These are phyloP conservation scores for Plagodis dolabraria DNA, from an alignment of 2,888 invertebrate genomes.

Conservation along the genomic window DNA sequence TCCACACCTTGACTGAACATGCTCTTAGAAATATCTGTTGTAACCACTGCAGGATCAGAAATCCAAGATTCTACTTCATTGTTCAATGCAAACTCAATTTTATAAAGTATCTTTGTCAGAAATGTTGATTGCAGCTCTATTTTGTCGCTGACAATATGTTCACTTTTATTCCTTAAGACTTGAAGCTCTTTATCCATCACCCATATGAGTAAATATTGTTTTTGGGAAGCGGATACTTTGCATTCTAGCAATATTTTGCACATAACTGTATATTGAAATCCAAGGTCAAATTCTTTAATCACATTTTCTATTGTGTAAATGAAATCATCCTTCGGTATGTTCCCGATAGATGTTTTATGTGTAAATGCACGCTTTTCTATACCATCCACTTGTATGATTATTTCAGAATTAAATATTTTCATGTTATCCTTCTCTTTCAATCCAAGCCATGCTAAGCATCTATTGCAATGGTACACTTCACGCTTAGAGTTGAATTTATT, in stretches of 20 bases:
- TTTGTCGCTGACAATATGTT: conserved; percentile 54
- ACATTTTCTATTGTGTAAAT: conserved; percentile 79
- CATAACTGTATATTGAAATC: conserved; percentile 78
- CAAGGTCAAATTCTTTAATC: conserved; percentile 77
- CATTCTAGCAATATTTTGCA: conserved; percentile 84
- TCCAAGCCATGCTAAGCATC: conserved; percentile 86
- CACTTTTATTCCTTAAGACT: conserved; percentile 66
- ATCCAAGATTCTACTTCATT: conserved; percentile 81
- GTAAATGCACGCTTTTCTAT: conserved; percentile 55
- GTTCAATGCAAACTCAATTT: conserved; percentile 71
- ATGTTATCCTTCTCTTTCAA: conserved; percentile 70
- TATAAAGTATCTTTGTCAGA: conserved; percentile 85
- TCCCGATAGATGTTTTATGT: conserved; percentile 49
- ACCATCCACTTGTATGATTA: conserved; percentile 65
- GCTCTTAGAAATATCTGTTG: conserved; percentile 82
- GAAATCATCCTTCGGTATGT: conserved; percentile 77
- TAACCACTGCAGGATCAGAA: conserved; percentile 78
- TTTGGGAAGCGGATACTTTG: conserved; percentile 64
- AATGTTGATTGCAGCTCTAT: conserved; percentile 71
- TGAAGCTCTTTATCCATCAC: conserved; percentile 86
- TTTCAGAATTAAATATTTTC: conserved; percentile 85
- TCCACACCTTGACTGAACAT: conserved; percentile 83
- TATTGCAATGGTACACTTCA: conserved; percentile 81
- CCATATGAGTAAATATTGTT: conserved; percentile 85
- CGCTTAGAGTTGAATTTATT: conserved; percentile 74